Evolutionary conservation across 2,888 invertebrate genomes (phyloP), one percentile per base, ranked within the genome.

Genomic region (Scotopteryx bipunctaria): DNA sequence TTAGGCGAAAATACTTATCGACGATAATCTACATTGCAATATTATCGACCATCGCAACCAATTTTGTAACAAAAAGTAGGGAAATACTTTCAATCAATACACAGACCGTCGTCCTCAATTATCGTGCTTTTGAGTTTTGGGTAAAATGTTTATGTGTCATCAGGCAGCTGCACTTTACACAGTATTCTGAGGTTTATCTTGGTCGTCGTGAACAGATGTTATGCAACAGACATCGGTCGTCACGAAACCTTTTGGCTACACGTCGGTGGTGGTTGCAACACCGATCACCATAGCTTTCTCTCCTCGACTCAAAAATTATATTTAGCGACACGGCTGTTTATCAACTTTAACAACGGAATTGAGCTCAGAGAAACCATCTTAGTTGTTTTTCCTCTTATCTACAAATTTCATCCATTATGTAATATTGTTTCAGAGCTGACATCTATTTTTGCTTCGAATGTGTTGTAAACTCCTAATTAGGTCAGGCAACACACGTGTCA

Each of bases 241-340:
- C 83, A 81, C 83, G 82, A 82, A 83, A 82, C 83, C 82, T 84
- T 81, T 81, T 75, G 80, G 76, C 78, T 79, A 67, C 69, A 73
- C 70, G 70, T 67, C 71, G 69, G 57, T 68, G 70, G 63, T 55
- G 57, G 67, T 85, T 82, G 74, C 83, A 76, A 83, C 79, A 82
- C 78, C 72, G 69, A 77, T 82, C 79, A 83, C 80, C 75, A 73
- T 76, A 72, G 81, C 87, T 87, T 86, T 87, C 86, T 84, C 83
- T 75, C 64, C 63, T 70, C 69, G 64, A 67, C 66, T 67, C 64
- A 64, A 70, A 76, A 73, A 71, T 64, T 70, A 67, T 64, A 64
- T 66, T 71, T 70, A 63, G 49, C 40, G 41, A 17, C 40, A 29
- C 56, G 57, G 61, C 68, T 60, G 59, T 62, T 41, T 32, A 55